A percentile compares a stretch with the other conserved stretches of the same genome.
Evolutionary conservation across 2,797 vertebrate species (phyloP).

Genomic region (Dipus sagitta): DNA sequence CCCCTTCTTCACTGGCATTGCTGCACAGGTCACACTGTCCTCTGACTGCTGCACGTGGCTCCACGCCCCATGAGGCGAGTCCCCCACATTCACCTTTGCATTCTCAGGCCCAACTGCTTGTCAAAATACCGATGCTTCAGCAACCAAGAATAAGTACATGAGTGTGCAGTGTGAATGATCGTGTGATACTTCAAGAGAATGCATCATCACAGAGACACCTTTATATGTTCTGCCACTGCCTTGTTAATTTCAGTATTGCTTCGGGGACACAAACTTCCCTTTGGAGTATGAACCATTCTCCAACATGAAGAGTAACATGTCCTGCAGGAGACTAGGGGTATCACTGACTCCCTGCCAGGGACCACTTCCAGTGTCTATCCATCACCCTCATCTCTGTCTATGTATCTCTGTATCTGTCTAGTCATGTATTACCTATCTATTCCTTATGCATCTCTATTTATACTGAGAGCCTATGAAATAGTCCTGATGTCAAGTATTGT

Average conservation of each 20-base stretch:
- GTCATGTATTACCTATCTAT: too few species aligned
- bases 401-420: background rate
- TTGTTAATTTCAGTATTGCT: background rate
- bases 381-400: too few species aligned
- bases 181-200: background rate
- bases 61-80: fast-evolving
- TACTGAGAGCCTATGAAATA: background rate
- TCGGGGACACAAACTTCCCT: background rate
- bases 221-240: background rate
- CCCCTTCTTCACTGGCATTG: background rate
- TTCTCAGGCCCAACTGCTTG: background rate
- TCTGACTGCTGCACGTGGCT: fast-evolving
- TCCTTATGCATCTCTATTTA: too few species aligned
- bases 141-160: background rate
- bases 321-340: background rate
- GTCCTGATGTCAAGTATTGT: background rate
- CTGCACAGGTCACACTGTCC: background rate
- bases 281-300: background rate
- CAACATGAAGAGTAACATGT: background rate
- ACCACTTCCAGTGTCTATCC: background rate
- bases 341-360: background rate
- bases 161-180: background rate
- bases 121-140: fast-evolving
- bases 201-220: fast-evolving
- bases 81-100: fast-evolving